Base-by-base conservation (phyloP, 2,888 invertebrate species). In the Hirtodrosophila cameraria region DNA sequence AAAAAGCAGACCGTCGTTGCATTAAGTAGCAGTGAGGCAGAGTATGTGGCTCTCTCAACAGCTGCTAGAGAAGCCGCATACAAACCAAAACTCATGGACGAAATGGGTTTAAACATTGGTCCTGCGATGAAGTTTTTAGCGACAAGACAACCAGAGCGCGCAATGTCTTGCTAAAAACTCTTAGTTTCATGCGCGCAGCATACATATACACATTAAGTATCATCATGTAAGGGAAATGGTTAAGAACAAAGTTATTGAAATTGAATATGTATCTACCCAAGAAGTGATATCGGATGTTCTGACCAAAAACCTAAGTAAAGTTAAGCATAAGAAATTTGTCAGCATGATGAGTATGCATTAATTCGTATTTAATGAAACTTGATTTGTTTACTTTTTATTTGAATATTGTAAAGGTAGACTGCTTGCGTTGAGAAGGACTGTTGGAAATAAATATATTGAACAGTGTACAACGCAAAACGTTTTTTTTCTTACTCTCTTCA, bases 61-160 rank as follows among this genome's bases (percentile, higher is more conserved):
- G 55, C 67, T 7, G 60, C 63, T n/a, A 71, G 55, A 38, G 58
- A 66, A 53, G 46, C 62, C 9, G 36, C 49, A 9, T 55, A 67
- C 6, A 30, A 60, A 2, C 35, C 27, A 28, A 63, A 58, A 27
- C 23, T 58, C 7, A 8, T 69, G 3, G 15, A 36, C 20, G 65
- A 58, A 35, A 43, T 65, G 25, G 53, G 59, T 13, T 48, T 69
- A 2, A 28, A 16, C 2, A 20, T 9, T 23, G 6, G 13, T 3
- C 20, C n/a, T n/a, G 11, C 9, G 3, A 9, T 9, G 0, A 11
- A 12, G 9, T 48, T 9, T 33, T 60, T 11, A 61, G 57, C 18
- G 64, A 61, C 25, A 62, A n/a, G n/a, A n/a, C n/a, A n/a, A 59
- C 35, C 45, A 53, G 13, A 50, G 54, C 16, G 55, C 58, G 6